Evolutionary conservation across 2,797 vertebrate species (phyloP).

Genomic region (Xyrichtys novacula): DNA sequence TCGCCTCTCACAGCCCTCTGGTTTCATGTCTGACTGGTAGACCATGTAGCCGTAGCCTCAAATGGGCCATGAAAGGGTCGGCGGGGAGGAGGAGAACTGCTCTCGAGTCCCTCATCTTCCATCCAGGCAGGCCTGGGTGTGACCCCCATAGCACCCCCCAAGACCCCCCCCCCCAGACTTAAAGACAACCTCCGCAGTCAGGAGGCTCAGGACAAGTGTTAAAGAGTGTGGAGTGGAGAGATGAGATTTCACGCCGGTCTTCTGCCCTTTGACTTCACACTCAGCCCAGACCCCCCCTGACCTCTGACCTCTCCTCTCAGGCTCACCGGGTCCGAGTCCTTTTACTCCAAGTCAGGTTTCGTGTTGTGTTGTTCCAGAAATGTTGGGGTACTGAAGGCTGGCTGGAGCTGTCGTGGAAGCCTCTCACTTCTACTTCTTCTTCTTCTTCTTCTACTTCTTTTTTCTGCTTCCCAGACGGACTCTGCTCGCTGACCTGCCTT

Average conservation of each 20-base stretch:
- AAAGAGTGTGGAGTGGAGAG: slow-evolving; percentile 57
- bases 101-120: slow-evolving; percentile 70
- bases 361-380: slow-evolving; percentile 64
- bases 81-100: slow-evolving; percentile 81
- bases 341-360: slow-evolving; percentile 69
- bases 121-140: slow-evolving; percentile 97
- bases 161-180: slow-evolving; percentile 34
- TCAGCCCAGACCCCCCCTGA: slow-evolving; percentile 52
- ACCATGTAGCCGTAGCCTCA: slow-evolving; percentile 73
- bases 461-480: slow-evolving; percentile 66
- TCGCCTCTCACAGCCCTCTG: slow-evolving; percentile 72
- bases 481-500: slow-evolving; percentile 75
- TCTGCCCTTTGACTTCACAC: slow-evolving; percentile 57
- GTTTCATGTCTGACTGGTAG: slow-evolving; percentile 71
- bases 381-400: slow-evolving; percentile 56
- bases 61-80: slow-evolving; percentile 45
- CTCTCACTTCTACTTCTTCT: slow-evolving; percentile 61
- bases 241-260: slow-evolving; percentile 55
- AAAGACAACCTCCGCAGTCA: slow-evolving; percentile 62
- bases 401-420: slow-evolving; percentile 61
- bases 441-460: slow-evolving; percentile 38
- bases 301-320: slow-evolving; percentile 37
- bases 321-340: slow-evolving; percentile 45
- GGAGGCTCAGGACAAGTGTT: slow-evolving; percentile 78
- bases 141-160: slow-evolving; percentile 77